Percentiles rank a stretch among this genome's conserved stretches.
Evolutionary conservation across 2,113 vertebrate genomes (phyloP).

Genomic region (Myanophis thanlyinensis): DNA sequence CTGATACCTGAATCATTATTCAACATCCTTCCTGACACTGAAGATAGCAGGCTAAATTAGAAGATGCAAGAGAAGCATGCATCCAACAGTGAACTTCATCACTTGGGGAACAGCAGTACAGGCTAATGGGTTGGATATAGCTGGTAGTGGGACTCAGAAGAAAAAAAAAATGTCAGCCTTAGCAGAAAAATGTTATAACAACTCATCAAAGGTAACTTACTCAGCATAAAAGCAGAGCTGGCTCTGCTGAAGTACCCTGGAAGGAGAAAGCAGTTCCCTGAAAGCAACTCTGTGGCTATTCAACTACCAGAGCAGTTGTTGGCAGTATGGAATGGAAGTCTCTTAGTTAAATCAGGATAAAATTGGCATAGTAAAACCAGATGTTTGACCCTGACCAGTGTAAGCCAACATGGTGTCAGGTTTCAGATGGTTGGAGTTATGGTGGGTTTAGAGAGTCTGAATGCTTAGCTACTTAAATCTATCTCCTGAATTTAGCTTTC

Average conservation of each 20-base stretch:
- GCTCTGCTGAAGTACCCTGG: not conserved
- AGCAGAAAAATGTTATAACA: not conserved
- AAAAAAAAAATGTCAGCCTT: not conserved
- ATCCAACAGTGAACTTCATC: not conserved
- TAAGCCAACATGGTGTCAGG: not conserved
- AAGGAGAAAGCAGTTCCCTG: not conserved
- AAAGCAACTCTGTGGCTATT: not conserved
- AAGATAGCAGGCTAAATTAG: not conserved
- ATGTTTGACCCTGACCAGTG: not conserved
- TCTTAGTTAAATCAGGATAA: not conserved
- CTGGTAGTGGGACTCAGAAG: not conserved
- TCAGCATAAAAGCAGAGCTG: not conserved
- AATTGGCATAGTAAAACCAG: not conserved
- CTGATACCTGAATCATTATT: not conserved
- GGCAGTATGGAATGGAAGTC: not conserved
- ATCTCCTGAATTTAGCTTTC: not conserved
- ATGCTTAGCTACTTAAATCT: not conserved
- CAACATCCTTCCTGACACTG: not conserved
- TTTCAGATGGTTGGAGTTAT: not conserved
- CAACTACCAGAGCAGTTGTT: not conserved
- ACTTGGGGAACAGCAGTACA: not conserved
- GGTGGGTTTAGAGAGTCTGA: not conserved
- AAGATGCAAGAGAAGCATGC: not conserved
- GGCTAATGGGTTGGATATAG: not conserved
- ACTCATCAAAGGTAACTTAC: not conserved